Evolutionary conservation across 1,140 invertebrate species (phyloP), one percentile per base, ranked within the genome.

Genomic region (Vanessa atalanta): DNA sequence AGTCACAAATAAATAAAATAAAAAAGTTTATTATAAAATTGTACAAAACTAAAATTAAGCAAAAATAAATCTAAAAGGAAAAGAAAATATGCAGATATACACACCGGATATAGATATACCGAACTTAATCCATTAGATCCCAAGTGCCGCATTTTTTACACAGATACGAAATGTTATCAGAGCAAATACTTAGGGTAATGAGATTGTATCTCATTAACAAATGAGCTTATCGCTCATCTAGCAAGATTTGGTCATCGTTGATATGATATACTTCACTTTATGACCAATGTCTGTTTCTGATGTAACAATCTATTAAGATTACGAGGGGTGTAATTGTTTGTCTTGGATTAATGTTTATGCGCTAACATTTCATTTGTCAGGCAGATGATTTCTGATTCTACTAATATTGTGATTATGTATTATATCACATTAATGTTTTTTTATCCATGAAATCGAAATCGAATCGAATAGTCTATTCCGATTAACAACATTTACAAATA

Each of bases 121-220:
- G 20, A 68, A 43, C 37, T 53, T 66, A 69, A 69, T 57, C 66
- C 66, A 69, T 69, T 69, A 69, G 51, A 57, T 57, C 51, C 53
- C 47, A 69, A 69, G 66, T 55, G 55, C 37, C 53, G 66, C 57
- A 69, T 57, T 69, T 57, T 69, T 57, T n/a, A 69, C 53, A 60
- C n/a, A 69, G 20, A 69, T 57, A 73, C 23, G 48, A 67, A 67
- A 48, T 16, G 65, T 48, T 50, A 55, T 66, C 53, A 57, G 60
- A 66, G 64, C 65, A 43, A 67, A 70, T 72, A 76, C 74, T 76
- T 51, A 71, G 50, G 48, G 37, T 61, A 66, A 76, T 76, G 74
- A 72, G 55, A 67, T 64, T 65, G 47, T 67, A 71, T 66, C 60
- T 72, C 57, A 76, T 72, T 71, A 65, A 67, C 72, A 71, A 78